A percentile compares a stretch with the other conserved stretches of the same genome.
phyloP scores from a whole-genome alignment of 92 coral and sea anemone species.

The Phymanthus crucifer region DNA sequence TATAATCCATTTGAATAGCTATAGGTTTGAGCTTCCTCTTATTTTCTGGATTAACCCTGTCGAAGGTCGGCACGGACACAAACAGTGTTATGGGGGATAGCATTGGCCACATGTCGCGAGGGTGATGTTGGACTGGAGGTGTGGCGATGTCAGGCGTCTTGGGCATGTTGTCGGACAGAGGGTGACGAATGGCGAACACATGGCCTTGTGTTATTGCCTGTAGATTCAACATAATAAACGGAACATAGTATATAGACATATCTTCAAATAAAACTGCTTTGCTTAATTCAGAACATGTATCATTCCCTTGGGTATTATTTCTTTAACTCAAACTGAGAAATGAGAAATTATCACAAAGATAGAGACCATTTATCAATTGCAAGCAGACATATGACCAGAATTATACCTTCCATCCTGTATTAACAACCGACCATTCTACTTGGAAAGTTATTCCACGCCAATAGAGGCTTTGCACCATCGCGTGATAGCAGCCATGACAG shows the following conservation, averaged over 20 bases:
- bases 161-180: constrained; percentile 52
- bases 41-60: not conserved
- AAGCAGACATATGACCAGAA: too few relatives aligned
- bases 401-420: too few relatives aligned
- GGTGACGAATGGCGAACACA: constrained; percentile 54
- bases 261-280: too few relatives aligned
- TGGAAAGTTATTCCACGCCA: too few relatives aligned
- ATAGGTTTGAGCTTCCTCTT: constrained; percentile 43
- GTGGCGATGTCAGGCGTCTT: constrained; percentile 31
- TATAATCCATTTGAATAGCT: constrained; percentile 67
- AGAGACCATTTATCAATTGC: too few relatives aligned
- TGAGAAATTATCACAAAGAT: too few relatives aligned
- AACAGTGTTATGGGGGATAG: constrained; percentile 63
- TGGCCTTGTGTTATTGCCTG: constrained; percentile 42
- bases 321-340: too few relatives aligned
- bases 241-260: not conserved
- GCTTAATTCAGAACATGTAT: too few relatives aligned
- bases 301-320: too few relatives aligned
- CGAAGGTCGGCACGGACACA: constrained; percentile 40
- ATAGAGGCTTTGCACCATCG: too few relatives aligned
- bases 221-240: not conserved
- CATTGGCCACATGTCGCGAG: constrained; percentile 48
- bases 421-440: too few relatives aligned
- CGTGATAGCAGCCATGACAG: too few relatives aligned
- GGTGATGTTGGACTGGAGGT: constrained; percentile 22